A percentile compares a stretch with the other conserved stretches of the same genome.
Conservation (phyloP, 1,140 invertebrate species). For the Aplysia californica region DNA sequence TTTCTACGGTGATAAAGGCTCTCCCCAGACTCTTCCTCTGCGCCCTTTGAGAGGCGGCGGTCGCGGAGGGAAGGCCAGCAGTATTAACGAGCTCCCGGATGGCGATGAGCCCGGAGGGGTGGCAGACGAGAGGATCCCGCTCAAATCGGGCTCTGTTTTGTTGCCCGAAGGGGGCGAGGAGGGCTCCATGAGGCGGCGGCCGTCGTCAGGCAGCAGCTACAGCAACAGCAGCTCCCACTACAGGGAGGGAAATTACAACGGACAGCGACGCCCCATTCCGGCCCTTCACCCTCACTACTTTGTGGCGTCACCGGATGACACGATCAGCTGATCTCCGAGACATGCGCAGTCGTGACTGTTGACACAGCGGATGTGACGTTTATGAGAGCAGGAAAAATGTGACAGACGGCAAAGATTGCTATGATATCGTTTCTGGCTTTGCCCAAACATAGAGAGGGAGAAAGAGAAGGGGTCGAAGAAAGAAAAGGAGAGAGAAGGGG, state of each 20-base stretch:
- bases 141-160: not conserved
- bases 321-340: not conserved
- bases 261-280: slow-evolving; percentile 29
- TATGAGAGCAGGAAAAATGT: too few species aligned
- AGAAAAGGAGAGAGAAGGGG: not conserved
- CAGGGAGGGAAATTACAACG: slow-evolving; percentile 23
- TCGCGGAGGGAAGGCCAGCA: not conserved
- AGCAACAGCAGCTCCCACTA: slow-evolving; percentile 24
- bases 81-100: too few species aligned
- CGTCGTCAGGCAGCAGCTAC: slow-evolving; percentile 31
- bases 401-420: too few species aligned
- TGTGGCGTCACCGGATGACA: slow-evolving; percentile 18
- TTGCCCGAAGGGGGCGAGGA: not conserved
- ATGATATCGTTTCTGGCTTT: too few species aligned
- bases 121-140: not conserved
- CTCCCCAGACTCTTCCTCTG: slow-evolving; percentile 32
- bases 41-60: slow-evolving; percentile 13
- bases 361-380: too few species aligned
- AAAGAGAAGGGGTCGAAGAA: not conserved
- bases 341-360: too few species aligned
- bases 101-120: not conserved
- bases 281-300: slow-evolving; percentile 38
- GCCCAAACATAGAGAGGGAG: slow-evolving; percentile 7
- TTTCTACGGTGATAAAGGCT: slow-evolving; percentile 32
- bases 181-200: slow-evolving; percentile 8